Percentiles rank a stretch among this genome's conserved stretches.
phyloP scores from a whole-genome alignment of 1,140 invertebrate genomes.

The Leptinotarsa defecta region DNA sequence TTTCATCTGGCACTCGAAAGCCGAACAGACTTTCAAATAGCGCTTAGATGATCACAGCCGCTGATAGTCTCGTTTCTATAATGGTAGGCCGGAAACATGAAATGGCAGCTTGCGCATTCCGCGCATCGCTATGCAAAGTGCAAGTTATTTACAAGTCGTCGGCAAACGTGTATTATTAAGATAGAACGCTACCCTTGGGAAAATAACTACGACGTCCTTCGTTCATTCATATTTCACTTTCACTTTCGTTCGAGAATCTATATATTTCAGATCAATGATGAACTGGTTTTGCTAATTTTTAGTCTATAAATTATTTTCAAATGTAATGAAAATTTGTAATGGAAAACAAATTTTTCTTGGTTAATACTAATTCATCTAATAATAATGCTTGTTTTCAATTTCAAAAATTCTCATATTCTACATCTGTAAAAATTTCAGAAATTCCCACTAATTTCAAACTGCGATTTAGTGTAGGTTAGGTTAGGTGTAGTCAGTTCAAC shows the following conservation, averaged over 20 bases:
- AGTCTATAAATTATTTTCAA: too few species aligned
- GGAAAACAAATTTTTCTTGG: too few species aligned
- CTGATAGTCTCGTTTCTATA: slow-evolving; percentile 10
- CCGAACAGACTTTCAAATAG: neutral
- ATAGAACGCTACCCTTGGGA: slow-evolving; percentile 16
- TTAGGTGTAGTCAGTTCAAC: too few species aligned
- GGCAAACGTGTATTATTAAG: slow-evolving; percentile 15
- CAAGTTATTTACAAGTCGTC: slow-evolving; percentile 21
- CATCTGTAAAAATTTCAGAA: too few species aligned
- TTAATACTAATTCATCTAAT: too few species aligned
- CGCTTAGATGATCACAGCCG: neutral
- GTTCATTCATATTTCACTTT: slow-evolving; percentile 7
- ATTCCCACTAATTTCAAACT: too few species aligned
- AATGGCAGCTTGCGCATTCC: slow-evolving; percentile 16
- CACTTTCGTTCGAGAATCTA: neutral
- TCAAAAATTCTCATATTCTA: too few species aligned
- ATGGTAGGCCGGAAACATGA: slow-evolving; percentile 22
- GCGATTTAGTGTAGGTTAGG: too few species aligned
- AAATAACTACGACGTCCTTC: neutral
- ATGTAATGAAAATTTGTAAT: too few species aligned
- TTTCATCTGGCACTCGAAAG: neutral
- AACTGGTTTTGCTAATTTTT: too few species aligned
- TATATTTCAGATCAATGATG: too few species aligned
- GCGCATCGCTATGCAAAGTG: slow-evolving; percentile 19
- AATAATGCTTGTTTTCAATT: too few species aligned